Base-by-base conservation (phyloP, 2,797 vertebrate genomes). In the Sebastes baramenuke region DNA sequence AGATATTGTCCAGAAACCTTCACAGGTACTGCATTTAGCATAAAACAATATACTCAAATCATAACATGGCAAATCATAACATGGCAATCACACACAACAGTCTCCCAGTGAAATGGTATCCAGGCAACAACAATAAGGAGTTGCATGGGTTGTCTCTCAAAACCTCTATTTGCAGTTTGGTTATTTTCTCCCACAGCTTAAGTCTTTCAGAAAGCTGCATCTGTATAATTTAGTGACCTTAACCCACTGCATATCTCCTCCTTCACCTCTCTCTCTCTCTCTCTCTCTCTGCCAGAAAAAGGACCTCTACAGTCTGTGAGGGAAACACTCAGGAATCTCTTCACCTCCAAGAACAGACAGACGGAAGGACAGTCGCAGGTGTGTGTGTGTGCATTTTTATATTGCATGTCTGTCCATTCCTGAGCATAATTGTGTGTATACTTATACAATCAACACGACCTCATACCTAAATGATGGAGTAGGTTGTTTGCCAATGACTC, bases 251-350 rank as follows among this genome's bases (percentile, higher is more conserved):
- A 1, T 75, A 79, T 84, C 52, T 36, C 22, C 22, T 42, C 30
- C 61, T 52, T 22, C 12, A 13, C 27, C 82, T 25, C 29, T 73
- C 34, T 36, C 46, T 34, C 27, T 29, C 29, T 36, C 42, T 46
- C 22, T 24, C 34, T 36, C 46, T 46, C 30, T 29, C 46, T 34
- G 30, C n/a, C 85, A 91, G 91, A 87, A 1, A 93, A 93, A 83
- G 93, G 89, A 78, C 90, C 94, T 71, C 84, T 95, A 2, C 93
- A 91, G 87, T 92, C 93, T 0, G 87, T 95, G 67, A 93, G 95
- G 60, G 90, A 67, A 72, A 93, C 93, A 13, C 87, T 96, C 65
- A 76, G 87, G 75, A 93, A 78, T 52, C 69, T 96, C 68, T 95
- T 96, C 86, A 86, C 84, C 30, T 83, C 93, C 5, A 87, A 79